Conservation (phyloP, 30 jellyfish, hydroid and myxozoan genomes). For the Sanderia malayensis region DNA sequence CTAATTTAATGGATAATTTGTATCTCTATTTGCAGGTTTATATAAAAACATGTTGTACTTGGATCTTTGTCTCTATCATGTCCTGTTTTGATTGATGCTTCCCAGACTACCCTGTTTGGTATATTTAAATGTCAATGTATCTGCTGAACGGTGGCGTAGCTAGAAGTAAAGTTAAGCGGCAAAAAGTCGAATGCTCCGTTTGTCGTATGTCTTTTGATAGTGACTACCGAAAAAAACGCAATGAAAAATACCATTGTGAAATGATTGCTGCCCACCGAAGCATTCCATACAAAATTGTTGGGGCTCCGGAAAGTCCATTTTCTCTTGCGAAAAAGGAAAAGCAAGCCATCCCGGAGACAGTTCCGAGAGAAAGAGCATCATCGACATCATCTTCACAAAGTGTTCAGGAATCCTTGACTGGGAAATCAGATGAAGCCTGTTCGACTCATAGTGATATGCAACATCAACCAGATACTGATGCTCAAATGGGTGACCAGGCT, state of each 20-base stretch:
- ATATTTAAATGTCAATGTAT: not conserved
- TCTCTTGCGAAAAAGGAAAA: constrained; percentile 2
- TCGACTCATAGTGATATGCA: not conserved
- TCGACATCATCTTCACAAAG: constrained; percentile 10
- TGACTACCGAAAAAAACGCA: constrained; percentile 12
- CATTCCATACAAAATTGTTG: constrained; percentile 17
- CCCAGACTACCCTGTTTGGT: not conserved
- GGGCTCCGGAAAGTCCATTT: constrained; percentile 23
- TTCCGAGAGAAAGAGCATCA: constrained; percentile 3
- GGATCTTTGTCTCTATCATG: too few species aligned
- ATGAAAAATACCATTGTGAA: constrained; percentile 21
- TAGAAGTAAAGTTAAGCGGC: not conserved
- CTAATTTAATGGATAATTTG: too few species aligned
- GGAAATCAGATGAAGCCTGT: constrained; percentile 21
- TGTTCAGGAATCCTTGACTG: constrained; percentile 20
- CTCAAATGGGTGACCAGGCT: constrained; percentile 13
- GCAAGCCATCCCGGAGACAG: constrained; percentile 7
- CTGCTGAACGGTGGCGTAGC: not conserved
- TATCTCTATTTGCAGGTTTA: too few species aligned
- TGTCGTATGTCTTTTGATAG: not conserved
- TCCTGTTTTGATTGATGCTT: too few species aligned
- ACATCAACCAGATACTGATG: constrained; percentile 11
- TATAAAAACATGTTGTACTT: too few species aligned
- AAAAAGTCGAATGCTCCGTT: not conserved
- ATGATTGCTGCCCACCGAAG: constrained; percentile 19